Base-by-base conservation (phyloP, 2,113 vertebrate species). In the Xyliphius kryptos region DNA sequence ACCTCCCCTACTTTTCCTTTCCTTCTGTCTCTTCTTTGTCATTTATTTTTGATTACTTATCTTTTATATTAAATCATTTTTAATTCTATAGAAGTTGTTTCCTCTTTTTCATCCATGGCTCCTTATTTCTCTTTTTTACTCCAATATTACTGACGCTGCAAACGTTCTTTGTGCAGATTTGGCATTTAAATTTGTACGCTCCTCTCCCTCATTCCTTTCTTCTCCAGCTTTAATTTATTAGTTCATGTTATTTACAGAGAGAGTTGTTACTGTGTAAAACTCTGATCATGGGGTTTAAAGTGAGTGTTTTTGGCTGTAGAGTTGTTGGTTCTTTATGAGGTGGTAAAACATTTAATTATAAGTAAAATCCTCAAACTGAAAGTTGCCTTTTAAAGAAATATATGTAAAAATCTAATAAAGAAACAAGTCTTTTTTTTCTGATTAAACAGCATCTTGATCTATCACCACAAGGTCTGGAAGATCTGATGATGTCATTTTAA, bases 351-450 rank as follows among this genome's bases (percentile, higher is more conserved):
- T 41, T 50, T 40, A 49, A 19, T 1, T 19, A 6, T 9, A 2
- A 37, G 37, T 50, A 51, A 40, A 32, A 44, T 50, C 46, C 49
- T 13, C 22, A 43, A 68, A 67, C 72, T 53, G 65, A 9, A 49
- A 73, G 13, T 36, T 40, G 72, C 73, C 47, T 71, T 71, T 16
- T 52, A 26, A 56, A 54, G 36, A 6, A 69, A 47, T 61, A 66
- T 59, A 51, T 70, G 61, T 67, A 67, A 20, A 57, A 68, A 16
- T 6, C 19, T 11, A 38, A 11, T 17, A 10, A 56, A 16, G 38
- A 14, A 22, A 22, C 36, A 6, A 3, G 11, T 57, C 37, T 58
- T 49, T 38, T 51, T 11, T 0, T 52, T 19, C 1, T 13, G n/a
- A n/a, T n/a, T n/a, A 51, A 64, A 15, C 26, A 58, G n/a, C 20